Base-by-base conservation (phyloP, 1,140 invertebrate genomes). In the Macrostomum lignano region DNA sequence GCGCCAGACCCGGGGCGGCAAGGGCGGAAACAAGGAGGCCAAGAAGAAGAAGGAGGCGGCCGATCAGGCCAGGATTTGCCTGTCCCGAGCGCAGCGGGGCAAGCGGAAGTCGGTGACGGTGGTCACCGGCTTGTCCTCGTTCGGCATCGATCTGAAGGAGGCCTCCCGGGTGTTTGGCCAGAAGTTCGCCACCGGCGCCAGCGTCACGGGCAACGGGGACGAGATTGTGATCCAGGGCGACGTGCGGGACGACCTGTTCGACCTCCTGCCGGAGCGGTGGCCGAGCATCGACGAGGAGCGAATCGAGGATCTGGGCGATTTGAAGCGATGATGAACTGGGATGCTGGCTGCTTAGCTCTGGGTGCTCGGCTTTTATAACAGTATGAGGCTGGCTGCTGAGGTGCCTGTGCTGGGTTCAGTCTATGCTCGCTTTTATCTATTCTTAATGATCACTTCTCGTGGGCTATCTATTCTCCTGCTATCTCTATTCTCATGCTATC, bases 71-170 rank as follows among this genome's bases (percentile, higher is more conserved):
- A 66, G 73, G 56, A 62, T 71, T 23, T 58, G 70, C 44, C 63
- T 93, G 7, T 84, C 74, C 2, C 67, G 81, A 49, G 76, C 84
- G 21, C 77, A 81, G 10, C 65, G 88, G 44, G 86, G 86, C 31
- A 96, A 94, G 51, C 94, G 93, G 67, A 96, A 96, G 65, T 86
- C 74, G 31, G 82, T 94, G 0, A 98, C 88, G 2, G 60, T 69
- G 14, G 52, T 70, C 20, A 63, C 58, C 34, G 68, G 68, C 11
- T 48, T 68, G 22, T 75, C 69, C 49, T 75, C 75, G 40, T 86
- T 81, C 64, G 77, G 75, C 51, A 88, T 98, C 53, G 86, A 98
- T 60, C 58, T 96, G 28, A 96, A 96, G 62, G 74, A 81, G 38
- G 91, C 91, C 33, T 73, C 81, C 25, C 96, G 96, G 55, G 86